Conservation (phyloP, 2,888 invertebrate species). For the Synergus laeviventris region DNA sequence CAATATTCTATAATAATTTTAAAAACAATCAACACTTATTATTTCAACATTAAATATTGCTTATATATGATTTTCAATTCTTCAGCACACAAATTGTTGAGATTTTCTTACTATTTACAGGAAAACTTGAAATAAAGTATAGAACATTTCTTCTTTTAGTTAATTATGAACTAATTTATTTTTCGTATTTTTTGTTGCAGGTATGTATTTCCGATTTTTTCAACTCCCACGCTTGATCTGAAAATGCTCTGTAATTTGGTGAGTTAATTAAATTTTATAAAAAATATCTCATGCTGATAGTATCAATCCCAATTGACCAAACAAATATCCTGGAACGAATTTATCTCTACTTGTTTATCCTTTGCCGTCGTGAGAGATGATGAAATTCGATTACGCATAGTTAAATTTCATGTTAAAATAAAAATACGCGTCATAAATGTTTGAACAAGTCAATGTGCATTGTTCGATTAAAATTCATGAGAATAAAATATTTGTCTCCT, state of each 20-base stretch:
- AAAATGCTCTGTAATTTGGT: slow-evolving; percentile 8
- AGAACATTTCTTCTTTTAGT: background rate
- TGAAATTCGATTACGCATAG: background rate
- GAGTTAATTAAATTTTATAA: background rate
- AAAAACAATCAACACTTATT: slow-evolving; percentile 25
- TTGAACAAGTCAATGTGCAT: background rate
- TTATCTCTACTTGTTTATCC: background rate
- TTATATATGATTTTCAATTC: no score
- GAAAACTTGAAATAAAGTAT: background rate
- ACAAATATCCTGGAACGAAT: no score
- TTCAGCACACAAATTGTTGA: background rate
- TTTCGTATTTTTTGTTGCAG: slow-evolving; percentile 60
- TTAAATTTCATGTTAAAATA: background rate
- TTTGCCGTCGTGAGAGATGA: background rate
- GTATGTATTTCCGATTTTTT: slow-evolving; percentile 57
- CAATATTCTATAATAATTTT: slow-evolving; percentile 40
- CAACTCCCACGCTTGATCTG: background rate
- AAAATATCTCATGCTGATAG: no score
- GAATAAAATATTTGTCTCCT: background rate
- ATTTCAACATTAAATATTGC: slow-evolving; percentile 19
- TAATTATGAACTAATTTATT: slow-evolving; percentile 20
- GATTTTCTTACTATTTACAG: background rate
- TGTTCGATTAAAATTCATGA: slow-evolving; percentile 1
- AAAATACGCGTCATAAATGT: background rate
- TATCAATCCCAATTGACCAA: no score